Evolutionary conservation across 2,888 invertebrate species (phyloP), one percentile per base, ranked within the genome.

Genomic region (Zootermopsis nevadensis): DNA sequence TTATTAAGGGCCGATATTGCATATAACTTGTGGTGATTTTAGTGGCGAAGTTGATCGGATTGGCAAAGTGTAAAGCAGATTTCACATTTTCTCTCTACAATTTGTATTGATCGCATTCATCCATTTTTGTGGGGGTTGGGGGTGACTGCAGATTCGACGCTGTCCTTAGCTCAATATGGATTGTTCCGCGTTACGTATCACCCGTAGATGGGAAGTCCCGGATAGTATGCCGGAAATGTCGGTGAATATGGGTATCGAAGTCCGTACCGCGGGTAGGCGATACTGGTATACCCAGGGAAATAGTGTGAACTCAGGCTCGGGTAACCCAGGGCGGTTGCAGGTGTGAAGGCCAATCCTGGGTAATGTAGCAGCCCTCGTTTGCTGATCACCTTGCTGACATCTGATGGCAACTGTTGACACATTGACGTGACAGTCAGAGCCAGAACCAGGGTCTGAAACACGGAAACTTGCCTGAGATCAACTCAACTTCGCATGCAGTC

Each of bases 231-330:
- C 27, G 60, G 60, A 60, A 60, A n/a, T 60, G 60, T 8, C n/a
- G 60, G 60, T 60, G 60, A n/a, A 27, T n/a, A 60, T 60, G 60
- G 60, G 27, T 60, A 60, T 27, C 60, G 60, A 60, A 60, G 60
- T 27, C 60, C 60, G 27, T 60, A 60, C n/a, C 60, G 6, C 27
- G 60, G 60, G 15, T 60, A 60, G 15, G 60, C 60, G 60, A 60
- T n/a, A 10, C n/a, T 60, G 60, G 27, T 60, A 12, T 27, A 60
- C 8, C n/a, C 60, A n/a, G 60, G 60, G 27, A 27, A 27, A n/a
- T n/a, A 27, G n/a, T 60, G 60, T 4, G n/a, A n/a, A 12, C 60
- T 27, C 6, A 60, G 60, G 12, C n/a, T 27, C 4, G 60, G 60
- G 60, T 60, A 60, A 6, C 60, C 60, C 60, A 60, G 60, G 10